Conservation (phyloP, 2,797 vertebrate species). For the Neosalanx taihuensis region DNA sequence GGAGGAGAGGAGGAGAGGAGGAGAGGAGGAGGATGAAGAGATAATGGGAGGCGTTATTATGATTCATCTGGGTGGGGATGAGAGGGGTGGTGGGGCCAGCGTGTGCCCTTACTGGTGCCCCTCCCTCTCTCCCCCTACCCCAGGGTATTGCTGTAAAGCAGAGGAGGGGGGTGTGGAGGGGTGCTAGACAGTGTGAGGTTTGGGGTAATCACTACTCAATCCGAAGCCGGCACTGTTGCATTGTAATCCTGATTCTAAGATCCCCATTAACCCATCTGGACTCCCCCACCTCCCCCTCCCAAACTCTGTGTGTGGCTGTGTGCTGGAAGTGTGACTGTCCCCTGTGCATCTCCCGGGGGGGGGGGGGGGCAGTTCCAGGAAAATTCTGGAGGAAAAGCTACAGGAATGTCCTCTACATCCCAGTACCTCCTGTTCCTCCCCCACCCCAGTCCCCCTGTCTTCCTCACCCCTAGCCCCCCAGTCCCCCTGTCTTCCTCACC, state of each 20-base stretch:
- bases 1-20: neutral
- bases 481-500: neutral
- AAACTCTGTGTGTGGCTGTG: conserved; percentile 38
- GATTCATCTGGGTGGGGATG: neutral
- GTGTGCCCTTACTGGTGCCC: conserved; percentile 14
- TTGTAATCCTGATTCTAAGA: conserved; percentile 97
- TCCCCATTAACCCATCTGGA: conserved; percentile 94
- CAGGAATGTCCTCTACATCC: conserved; percentile 66
- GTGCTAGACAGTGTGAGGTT: conserved; percentile 48
- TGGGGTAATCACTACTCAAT: conserved; percentile 87
- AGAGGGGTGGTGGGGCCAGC: neutral
- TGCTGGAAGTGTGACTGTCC: conserved; percentile 57
- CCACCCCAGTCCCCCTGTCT: too few species aligned
- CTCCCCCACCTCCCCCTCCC: conserved; percentile 59
- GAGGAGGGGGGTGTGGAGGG: conserved; percentile 29
- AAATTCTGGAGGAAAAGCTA: conserved; percentile 55
- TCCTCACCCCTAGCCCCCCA: neutral
- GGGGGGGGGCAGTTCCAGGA: conserved; percentile 48
- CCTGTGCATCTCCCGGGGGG: conserved; percentile 41
- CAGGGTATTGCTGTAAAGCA: conserved; percentile 14
- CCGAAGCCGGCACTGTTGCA: conserved; percentile 87
- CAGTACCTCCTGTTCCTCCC: neutral
- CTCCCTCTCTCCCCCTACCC: conserved; percentile 3
- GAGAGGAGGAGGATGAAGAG: conserved; percentile 5
- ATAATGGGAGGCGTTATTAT: neutral